Evolutionary conservation across 2,888 invertebrate genomes (phyloP).

Genomic region (Helleia helle): DNA sequence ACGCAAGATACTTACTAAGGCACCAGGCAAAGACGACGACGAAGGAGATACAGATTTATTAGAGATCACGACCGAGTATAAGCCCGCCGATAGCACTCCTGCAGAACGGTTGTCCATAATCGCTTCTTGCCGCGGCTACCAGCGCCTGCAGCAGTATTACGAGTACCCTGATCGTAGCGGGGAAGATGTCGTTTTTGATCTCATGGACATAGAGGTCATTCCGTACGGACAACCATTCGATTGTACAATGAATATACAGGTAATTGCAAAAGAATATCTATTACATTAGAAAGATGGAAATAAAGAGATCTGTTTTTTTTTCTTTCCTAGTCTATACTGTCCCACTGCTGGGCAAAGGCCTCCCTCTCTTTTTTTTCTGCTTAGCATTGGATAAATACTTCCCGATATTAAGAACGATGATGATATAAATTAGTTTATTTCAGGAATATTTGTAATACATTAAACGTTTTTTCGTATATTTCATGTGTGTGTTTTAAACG

Average conservation of each 20-base stretch:
- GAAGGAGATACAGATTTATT: slow-evolving; percentile 77
- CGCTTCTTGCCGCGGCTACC: slow-evolving; percentile 78
- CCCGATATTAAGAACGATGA: too few species aligned
- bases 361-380: too few species aligned
- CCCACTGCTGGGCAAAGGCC: too few species aligned
- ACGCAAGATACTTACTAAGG: slow-evolving; percentile 79
- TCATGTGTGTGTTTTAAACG: too few species aligned
- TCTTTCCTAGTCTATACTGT: too few species aligned
- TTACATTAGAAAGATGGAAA: too few species aligned
- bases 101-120: slow-evolving; percentile 78
- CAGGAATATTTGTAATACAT: too few species aligned
- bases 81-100: slow-evolving; percentile 75
- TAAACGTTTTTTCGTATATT: slow-evolving; percentile 7
- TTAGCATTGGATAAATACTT: too few species aligned
- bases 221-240: slow-evolving; percentile 79
- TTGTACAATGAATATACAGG: slow-evolving; percentile 78
- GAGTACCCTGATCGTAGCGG: slow-evolving; percentile 72
- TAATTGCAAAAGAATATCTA: too few species aligned
- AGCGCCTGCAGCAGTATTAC: slow-evolving; percentile 75
- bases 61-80: slow-evolving; percentile 79
- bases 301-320: too few species aligned
- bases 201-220: slow-evolving; percentile 78
- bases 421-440: too few species aligned
- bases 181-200: slow-evolving; percentile 78
- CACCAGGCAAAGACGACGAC: slow-evolving; percentile 75